Conservation (phyloP, 2,888 invertebrate genomes). For the Drosophila leonis region DNA sequence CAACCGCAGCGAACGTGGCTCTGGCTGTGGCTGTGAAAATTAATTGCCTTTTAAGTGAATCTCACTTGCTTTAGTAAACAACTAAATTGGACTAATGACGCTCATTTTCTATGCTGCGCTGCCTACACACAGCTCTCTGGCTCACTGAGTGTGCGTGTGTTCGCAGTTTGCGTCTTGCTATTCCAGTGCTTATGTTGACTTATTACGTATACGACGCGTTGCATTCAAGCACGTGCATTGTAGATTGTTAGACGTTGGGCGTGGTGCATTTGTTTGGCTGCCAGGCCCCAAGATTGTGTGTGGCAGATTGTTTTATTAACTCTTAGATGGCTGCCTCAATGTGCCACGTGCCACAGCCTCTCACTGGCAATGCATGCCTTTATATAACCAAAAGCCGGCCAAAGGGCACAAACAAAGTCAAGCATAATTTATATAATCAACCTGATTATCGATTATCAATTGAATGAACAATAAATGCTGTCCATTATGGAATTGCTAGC, state of each 20-base stretch:
- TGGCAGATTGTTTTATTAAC: slow-evolving; percentile 33
- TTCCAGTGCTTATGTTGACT: slow-evolving; percentile 61
- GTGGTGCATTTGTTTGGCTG: slow-evolving; percentile 49
- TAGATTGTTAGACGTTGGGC: slow-evolving; percentile 22
- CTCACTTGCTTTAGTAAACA: slow-evolving; percentile 82
- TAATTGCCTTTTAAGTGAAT: slow-evolving; percentile 85
- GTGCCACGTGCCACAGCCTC: slow-evolving; percentile 37
- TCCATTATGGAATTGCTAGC: slow-evolving; percentile 20
- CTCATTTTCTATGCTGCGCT: slow-evolving; percentile 74
- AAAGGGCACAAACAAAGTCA: slow-evolving; percentile 2
- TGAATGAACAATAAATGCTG: background rate
- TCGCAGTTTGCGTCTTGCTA: slow-evolving; percentile 19
- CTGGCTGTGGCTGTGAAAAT: slow-evolving; percentile 79
- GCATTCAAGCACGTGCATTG: slow-evolving; percentile 59
- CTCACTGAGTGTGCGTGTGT: slow-evolving; percentile 11
- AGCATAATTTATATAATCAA: slow-evolving; percentile 33
- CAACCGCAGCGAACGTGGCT: slow-evolving; percentile 83
- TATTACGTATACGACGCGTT: slow-evolving; percentile 69
- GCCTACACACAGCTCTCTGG: slow-evolving; percentile 21
- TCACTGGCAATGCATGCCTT: slow-evolving; percentile 12
- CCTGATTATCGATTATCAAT: slow-evolving; percentile 28
- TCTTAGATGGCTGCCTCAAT: slow-evolving; percentile 35
- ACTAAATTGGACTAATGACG: slow-evolving; percentile 83
- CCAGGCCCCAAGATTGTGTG: slow-evolving; percentile 11
- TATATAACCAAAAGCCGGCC: slow-evolving; percentile 27